Conservation (phyloP, 2,888 invertebrate genomes). For the Thera obeliscata region DNA sequence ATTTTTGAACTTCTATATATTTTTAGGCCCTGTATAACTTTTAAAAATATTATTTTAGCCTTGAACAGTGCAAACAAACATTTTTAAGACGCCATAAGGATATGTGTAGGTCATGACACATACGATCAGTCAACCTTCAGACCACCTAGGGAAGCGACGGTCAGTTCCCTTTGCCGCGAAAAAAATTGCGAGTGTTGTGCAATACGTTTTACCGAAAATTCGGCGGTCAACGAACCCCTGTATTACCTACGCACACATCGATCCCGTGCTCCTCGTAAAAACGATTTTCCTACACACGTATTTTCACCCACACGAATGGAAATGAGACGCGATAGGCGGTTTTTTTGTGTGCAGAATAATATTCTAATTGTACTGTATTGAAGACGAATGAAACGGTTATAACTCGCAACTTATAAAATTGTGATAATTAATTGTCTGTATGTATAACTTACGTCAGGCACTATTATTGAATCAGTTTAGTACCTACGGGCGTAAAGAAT, state of each 20-base stretch:
- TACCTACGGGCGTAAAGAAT: not conserved
- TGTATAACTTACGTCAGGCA: constrained; percentile 19
- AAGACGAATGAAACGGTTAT: constrained; percentile 56
- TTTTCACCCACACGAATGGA: constrained; percentile 46
- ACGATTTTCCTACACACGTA: constrained; percentile 50
- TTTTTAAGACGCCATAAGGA: constrained; percentile 15
- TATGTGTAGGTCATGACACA: constrained; percentile 31
- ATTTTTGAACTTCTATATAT: too few relatives aligned
- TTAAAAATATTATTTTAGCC: not conserved
- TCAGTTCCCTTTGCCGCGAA: constrained; percentile 29
- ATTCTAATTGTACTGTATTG: constrained; percentile 50
- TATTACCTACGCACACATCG: constrained; percentile 50
- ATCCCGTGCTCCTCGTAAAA: constrained; percentile 46
- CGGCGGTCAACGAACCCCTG: constrained; percentile 55
- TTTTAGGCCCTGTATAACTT: too few relatives aligned
- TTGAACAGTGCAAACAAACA: constrained; percentile 3
- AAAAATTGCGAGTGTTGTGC: constrained; percentile 51
- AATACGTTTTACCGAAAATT: constrained; percentile 63
- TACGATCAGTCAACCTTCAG: constrained; percentile 30
- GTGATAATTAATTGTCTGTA: constrained; percentile 14
- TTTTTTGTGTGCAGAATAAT: constrained; percentile 42
- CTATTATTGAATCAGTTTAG: constrained; percentile 5
- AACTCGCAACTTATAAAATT: constrained; percentile 47
- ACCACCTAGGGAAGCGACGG: constrained; percentile 28
- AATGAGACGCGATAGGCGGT: constrained; percentile 41